Conservation (phyloP, 2,888 invertebrate species). For the Andrena bicolor region DNA sequence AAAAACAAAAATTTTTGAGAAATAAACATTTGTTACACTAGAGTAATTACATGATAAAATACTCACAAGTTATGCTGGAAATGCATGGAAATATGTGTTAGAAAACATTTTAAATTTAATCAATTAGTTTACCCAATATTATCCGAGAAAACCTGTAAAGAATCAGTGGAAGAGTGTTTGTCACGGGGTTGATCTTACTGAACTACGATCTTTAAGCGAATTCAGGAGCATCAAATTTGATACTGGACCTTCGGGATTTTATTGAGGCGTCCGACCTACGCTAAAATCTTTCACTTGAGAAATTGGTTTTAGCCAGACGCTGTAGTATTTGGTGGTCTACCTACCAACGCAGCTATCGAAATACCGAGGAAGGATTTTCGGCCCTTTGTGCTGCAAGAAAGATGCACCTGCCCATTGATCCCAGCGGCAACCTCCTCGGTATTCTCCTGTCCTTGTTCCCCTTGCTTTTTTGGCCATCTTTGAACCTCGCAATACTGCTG, state of each 20-base stretch:
- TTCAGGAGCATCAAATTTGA: conserved; percentile 50
- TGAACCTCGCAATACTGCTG: not conserved
- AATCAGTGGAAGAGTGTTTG: too few relatives aligned
- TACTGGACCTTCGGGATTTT: conserved; percentile 24
- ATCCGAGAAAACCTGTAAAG: too few relatives aligned
- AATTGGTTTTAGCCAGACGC: conserved; percentile 7
- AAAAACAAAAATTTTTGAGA: too few relatives aligned
- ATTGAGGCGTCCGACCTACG: not conserved
- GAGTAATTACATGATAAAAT: too few relatives aligned
- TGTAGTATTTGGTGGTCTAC: conserved; percentile 29
- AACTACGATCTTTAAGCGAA: too few relatives aligned
- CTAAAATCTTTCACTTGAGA: conserved; percentile 43
- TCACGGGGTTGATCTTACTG: too few relatives aligned
- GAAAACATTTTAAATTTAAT: too few relatives aligned
- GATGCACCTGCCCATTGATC: conserved; percentile 77
- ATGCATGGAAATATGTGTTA: too few relatives aligned
- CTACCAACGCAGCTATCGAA: conserved; percentile 16
- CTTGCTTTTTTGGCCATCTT: conserved; percentile 6
- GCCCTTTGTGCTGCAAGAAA: conserved; percentile 73
- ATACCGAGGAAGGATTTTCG: conserved; percentile 50
- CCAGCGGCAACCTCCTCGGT: conserved; percentile 66
- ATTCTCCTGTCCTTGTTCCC: conserved; percentile 44
- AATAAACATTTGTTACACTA: too few relatives aligned
- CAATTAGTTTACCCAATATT: too few relatives aligned
- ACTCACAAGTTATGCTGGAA: too few relatives aligned